Base-by-base conservation (phyloP, 1,140 invertebrate genomes). In the Ditylenchus dipsaci region DNA sequence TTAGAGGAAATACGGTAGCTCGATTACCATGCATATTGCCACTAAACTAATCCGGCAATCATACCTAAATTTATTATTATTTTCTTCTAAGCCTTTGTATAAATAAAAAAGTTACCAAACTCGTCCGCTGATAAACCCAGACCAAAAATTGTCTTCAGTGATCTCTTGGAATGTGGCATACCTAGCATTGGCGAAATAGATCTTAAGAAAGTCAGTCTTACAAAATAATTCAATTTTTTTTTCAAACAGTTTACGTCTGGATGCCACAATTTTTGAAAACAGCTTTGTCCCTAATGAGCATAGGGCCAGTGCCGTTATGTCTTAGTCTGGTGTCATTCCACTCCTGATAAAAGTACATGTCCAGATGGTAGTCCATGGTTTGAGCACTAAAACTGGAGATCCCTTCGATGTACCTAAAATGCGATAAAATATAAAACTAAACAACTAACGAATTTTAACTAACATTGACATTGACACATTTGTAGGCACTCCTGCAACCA, bases 341-440 rank as follows among this genome's bases (percentile, higher is more conserved):
- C 67, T 83, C 77, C 68, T 80, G 81, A 68, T 81, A 83, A 62
- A 81, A 83, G 57, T 81, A 81, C 53, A 81, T 65, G 58, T 81
- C 79, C 11, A 81, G 47, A n/a, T 81, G 75, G 56, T 77, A 81
- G 64, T 81, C 79, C 79, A 82, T 81, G 21, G 81, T 83, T 66
- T 81, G 80, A 17, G 79, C 81, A 42, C 65, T 65, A 63, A 80
- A 82, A 29, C 73, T 78, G 1, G 72, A 78, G 47, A 82, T 83
- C 26, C 80, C 80, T 67, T 82, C 80, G 33, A 82, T 82, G 67
- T 79, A 82, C 33, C 33, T 38, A 38, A 3, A 38, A 38, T 38
- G 33, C 3, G 33, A 38, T 38, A 38, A 38, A 38, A 38, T 5
- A 38, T 38, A 38, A 38, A 11, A 3, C 33, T 38, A 38, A 5